Evolutionary conservation across 2,888 invertebrate genomes (phyloP), one percentile per base, ranked within the genome.

Genomic region (Phortica magna): DNA sequence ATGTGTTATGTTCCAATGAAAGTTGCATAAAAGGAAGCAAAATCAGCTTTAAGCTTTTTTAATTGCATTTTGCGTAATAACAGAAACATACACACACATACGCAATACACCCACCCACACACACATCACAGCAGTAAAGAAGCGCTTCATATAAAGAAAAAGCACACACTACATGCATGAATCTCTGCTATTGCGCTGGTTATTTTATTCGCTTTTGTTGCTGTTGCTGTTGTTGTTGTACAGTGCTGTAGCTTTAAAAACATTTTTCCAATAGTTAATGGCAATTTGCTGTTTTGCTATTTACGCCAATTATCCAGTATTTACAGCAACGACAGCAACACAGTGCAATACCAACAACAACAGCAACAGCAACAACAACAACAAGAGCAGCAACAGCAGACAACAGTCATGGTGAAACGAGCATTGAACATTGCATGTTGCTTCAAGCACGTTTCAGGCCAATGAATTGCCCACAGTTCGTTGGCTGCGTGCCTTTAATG

Each of bases 201-300:
- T 31, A 31, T 31, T n/a, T n/a, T n/a, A 31, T 48, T 48, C 14
- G 4, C 48, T 12, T 6, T 12, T 48, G 0, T 48, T 2, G 3
- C 14, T 2, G 48, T 48, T 48, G 3, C 7, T 48, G 48, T 19
- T 61, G n/a, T 22, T 10, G 61, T 12, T 31, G 31, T 31, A 31
- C 31, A 31, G 2, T 31, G 31, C 31, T 4, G 31, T 17, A 22
- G 79, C 81, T 83, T 80, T 68, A 82, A 77, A 81, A 78, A 82
- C 83, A 87, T 83, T 87, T 85, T 85, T 88, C 87, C 85, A 88
- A 85, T 85, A 88, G 88, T 85, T 85, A 85, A 85, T 85, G 85
- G 85, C 88, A 85, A 85, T 84, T 85, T 85, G 88, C 85, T 87
- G 88, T 85, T 85, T 85, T 88, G 87, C 87, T 85, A 88, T 88